Evolutionary conservation across 2,888 invertebrate species (phyloP), one percentile per base, ranked within the genome.

Genomic region (Lasioglossum oenotherae): DNA sequence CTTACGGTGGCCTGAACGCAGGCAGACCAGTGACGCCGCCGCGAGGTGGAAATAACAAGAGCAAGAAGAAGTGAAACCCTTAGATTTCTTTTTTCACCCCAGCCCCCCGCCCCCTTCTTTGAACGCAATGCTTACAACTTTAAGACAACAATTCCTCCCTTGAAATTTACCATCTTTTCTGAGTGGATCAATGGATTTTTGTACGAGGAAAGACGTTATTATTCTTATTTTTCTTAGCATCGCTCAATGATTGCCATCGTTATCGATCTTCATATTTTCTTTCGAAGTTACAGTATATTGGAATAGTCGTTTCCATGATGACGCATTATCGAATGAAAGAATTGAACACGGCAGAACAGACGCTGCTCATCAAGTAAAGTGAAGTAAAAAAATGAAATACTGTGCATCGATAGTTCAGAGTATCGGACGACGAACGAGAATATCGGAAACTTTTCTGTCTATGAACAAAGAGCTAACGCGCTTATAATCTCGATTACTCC

Each of bases 1-100:
- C 98, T 92, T 99, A 99, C 94, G 97, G 97, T 91, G 98, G 98
- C 92, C 97, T 99, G 95, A 99, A 98, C 96, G 97, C 99, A 94
- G 99, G 99, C 94, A 97, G 99, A 94, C 99, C 99, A 93, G 98
- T 99, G 93, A 99, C 99, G 95, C 99, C 99, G 94, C 99, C 99
- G 81, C 97, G 99, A 93, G 98, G 98, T 93, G 98, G 98, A 95
- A 98, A 98, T 96, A 98, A 98, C 96, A 98, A 98, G 96, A 98
- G 98, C 96, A 98, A 98, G 97, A 98, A 98, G 96, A 98, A 98
- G 98, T 98, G 97, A 97, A 97, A 89, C 80, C 84, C 82, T 88
- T 90, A 91, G 86, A 88, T 86, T 90, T 84, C 80, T 86, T 84
- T 80, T 44, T 80, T 80, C 67, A 80, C 10, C 85, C 57, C n/a